These are phyloP conservation scores for Allophyes oxyacanthae DNA, from an alignment of 2,888 invertebrate species.

Conservation along the genomic window DNA sequence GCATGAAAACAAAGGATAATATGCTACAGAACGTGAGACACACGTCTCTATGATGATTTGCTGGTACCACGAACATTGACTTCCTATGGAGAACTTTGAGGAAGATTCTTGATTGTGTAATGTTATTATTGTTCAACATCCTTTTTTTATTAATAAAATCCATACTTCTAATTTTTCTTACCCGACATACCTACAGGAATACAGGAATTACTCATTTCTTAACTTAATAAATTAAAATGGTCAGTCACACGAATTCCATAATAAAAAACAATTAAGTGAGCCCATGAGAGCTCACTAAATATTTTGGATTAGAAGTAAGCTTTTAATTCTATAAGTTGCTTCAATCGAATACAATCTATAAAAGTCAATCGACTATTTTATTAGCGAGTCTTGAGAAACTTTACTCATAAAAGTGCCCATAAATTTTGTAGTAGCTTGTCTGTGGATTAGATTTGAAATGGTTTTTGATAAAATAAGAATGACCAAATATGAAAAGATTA, in stretches of 20 bases:
- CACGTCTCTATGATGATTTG: too few relatives aligned
- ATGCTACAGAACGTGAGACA: too few relatives aligned
- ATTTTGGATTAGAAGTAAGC: conserved; percentile 36
- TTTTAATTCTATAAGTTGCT: conserved; percentile 29
- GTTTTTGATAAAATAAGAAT: neutral
- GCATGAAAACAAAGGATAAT: neutral
- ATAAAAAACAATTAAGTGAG: conserved; percentile 24
- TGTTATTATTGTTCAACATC: too few relatives aligned
- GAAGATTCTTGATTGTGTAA: too few relatives aligned
- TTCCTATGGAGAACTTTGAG: too few relatives aligned
- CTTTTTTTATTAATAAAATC: too few relatives aligned
- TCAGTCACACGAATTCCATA: conserved; percentile 5
- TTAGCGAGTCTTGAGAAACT: conserved; percentile 9
- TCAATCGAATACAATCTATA: conserved; percentile 33
- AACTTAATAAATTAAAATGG: conserved; percentile 20
- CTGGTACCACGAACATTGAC: too few relatives aligned
- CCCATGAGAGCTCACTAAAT: conserved; percentile 29
- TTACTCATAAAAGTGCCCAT: conserved; percentile 17
- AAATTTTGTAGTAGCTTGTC: conserved; percentile 22
- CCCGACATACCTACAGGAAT: neutral
- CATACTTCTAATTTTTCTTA: too few relatives aligned
- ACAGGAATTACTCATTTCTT: conserved; percentile 17
- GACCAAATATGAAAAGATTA: too few relatives aligned
- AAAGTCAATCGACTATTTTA: conserved; percentile 37
- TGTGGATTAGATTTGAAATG: conserved; percentile 1